These are phyloP conservation scores for Pristionchus arcanus DNA, from an alignment of 2,888 invertebrate species.

Conservation along the genomic window DNA sequence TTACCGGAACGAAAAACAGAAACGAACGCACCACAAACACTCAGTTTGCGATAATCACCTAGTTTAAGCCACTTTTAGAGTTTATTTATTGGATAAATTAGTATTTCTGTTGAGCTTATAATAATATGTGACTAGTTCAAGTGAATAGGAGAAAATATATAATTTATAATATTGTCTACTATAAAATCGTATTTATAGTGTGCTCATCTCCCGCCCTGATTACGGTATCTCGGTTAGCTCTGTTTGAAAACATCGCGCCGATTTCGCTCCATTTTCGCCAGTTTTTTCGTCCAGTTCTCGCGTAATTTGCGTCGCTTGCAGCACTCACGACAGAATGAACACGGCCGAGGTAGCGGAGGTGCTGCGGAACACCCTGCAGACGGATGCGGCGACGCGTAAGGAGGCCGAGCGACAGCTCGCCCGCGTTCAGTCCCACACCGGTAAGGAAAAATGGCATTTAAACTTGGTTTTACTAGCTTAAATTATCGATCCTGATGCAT, in stretches of 20 bases:
- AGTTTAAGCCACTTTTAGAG: background rate
- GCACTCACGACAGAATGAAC: constrained; percentile 6
- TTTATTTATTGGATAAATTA: background rate
- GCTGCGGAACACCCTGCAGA: constrained; percentile 80
- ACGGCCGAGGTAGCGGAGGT: constrained; percentile 63
- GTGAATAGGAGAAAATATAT: background rate
- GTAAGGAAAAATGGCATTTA: constrained; percentile 50
- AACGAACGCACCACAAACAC: background rate
- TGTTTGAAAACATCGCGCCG: background rate
- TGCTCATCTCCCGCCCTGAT: background rate
- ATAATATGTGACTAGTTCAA: background rate
- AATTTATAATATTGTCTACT: background rate
- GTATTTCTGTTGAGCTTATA: background rate
- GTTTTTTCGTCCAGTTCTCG: background rate
- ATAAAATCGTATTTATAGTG: background rate
- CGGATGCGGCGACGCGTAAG: constrained; percentile 78
- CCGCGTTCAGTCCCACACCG: constrained; percentile 61
- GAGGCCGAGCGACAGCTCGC: constrained; percentile 75
- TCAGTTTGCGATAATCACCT: constrained; percentile 26
- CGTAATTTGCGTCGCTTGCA: background rate
- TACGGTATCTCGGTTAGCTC: background rate
- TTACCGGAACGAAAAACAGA: constrained; percentile 13
- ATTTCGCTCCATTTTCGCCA: background rate
- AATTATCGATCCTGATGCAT: too few species aligned
- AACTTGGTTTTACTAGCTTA: too few species aligned